phyloP scores from a whole-genome alignment of 2,797 vertebrate species.

The Remorina albescens region DNA sequence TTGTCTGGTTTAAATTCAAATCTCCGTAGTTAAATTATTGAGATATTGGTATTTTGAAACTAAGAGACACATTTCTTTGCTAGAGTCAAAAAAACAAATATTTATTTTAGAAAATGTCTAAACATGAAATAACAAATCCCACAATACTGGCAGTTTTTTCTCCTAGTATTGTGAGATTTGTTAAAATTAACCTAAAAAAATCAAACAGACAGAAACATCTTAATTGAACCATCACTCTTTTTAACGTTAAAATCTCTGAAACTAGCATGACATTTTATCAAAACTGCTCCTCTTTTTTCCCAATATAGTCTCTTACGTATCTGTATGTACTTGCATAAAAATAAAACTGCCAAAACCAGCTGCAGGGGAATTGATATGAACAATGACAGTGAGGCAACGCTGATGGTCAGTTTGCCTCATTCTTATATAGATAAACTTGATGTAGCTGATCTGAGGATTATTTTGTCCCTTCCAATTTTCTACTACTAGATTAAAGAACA shows the following conservation, averaged over 20 bases:
- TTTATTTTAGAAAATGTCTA: background rate
- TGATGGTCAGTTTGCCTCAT: background rate
- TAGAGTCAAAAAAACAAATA: background rate
- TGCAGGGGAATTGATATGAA: background rate
- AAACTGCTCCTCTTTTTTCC: too few species aligned
- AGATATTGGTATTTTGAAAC: too few species aligned
- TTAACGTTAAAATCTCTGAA: background rate
- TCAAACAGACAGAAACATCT: background rate
- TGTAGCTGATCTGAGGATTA: background rate
- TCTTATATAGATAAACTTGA: background rate
- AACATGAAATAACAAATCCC: background rate
- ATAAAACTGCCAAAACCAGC: background rate
- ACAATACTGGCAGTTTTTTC: background rate
- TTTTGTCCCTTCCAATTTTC: background rate
- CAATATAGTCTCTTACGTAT: too few species aligned
- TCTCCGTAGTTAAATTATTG: background rate
- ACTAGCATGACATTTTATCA: background rate
- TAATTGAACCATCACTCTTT: background rate
- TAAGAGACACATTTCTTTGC: too few species aligned
- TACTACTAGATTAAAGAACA: background rate
- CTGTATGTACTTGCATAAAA: background rate
- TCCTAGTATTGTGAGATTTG: too few species aligned
- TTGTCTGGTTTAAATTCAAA: too few species aligned
- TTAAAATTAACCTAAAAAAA: background rate
- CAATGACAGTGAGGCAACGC: background rate